These are phyloP conservation scores for Amphipyra berbera DNA, from an alignment of 2,888 invertebrate species.

Conservation along the genomic window DNA sequence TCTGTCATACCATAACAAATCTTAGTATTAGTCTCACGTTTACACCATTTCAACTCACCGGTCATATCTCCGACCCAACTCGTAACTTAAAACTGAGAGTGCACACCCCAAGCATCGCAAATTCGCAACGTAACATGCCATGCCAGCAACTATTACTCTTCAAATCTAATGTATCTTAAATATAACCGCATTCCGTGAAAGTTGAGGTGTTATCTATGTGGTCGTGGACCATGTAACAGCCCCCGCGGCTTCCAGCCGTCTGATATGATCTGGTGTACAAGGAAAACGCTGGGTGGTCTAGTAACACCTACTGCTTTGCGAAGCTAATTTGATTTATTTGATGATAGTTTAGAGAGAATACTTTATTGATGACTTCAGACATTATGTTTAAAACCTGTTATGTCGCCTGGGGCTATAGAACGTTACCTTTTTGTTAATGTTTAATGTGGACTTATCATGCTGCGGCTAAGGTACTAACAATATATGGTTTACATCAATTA, in stretches of 20 bases:
- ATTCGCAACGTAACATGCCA: slow-evolving; percentile 10
- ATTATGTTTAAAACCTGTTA: slow-evolving; percentile 10
- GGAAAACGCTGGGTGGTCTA: slow-evolving; percentile 46
- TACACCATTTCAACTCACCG: no score
- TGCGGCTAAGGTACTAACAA: no score
- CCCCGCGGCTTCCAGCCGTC: slow-evolving; percentile 28
- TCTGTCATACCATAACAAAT: no score
- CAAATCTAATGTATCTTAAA: slow-evolving; percentile 29
- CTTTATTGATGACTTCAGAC: slow-evolving; percentile 23
- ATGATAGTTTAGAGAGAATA: slow-evolving; percentile 7
- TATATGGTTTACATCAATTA: no score
- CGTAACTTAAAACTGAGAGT: no score
- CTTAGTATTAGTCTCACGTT: no score
- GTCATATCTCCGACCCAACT: no score
- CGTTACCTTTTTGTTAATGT: not conserved
- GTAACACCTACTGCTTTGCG: slow-evolving; percentile 28
- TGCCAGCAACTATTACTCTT: slow-evolving; percentile 15
- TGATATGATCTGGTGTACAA: slow-evolving; percentile 39
- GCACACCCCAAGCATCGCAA: no score
- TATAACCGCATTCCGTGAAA: slow-evolving; percentile 42
- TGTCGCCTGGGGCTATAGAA: not conserved
- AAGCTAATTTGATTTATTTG: slow-evolving; percentile 41
- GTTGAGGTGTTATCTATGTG: slow-evolving; percentile 33
- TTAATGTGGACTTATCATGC: not conserved
- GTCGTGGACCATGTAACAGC: slow-evolving; percentile 33